Conservation (phyloP, 2,888 invertebrate genomes). For the Protodeltote pygarga region DNA sequence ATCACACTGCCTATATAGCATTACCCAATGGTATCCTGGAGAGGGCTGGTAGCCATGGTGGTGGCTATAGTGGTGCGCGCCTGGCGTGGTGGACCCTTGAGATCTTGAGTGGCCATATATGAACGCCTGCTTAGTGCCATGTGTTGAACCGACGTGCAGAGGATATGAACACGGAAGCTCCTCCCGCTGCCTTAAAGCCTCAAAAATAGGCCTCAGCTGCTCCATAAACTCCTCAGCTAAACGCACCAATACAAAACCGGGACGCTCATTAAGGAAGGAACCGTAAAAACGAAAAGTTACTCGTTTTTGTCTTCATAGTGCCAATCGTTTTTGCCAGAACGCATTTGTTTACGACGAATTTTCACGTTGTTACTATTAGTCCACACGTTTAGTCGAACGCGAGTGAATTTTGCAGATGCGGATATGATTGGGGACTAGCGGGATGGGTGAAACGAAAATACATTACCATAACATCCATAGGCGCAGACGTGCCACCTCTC, state of each 20-base stretch:
- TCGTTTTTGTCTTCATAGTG: constrained; percentile 79
- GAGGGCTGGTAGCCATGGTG: constrained; percentile 91
- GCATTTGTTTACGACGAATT: constrained; percentile 64
- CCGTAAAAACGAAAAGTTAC: constrained; percentile 60
- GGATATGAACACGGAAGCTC: constrained; percentile 97
- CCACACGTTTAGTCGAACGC: constrained; percentile 77
- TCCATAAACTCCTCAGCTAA: constrained; percentile 97
- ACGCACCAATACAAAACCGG: constrained; percentile 83
- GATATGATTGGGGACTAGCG: constrained; percentile 76
- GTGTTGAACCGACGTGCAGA: constrained; percentile 92
- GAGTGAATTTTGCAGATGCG: constrained; percentile 67
- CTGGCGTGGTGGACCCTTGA: constrained; percentile 88
- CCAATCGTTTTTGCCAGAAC: constrained; percentile 79
- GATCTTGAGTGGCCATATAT: constrained; percentile 88
- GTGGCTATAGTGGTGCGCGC: constrained; percentile 88
- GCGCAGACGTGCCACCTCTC: constrained; percentile 85
- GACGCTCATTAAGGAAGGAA: constrained; percentile 76
- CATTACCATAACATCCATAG: constrained; percentile 83
- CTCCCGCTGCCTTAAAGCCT: constrained; percentile 96
- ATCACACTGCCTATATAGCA: constrained; percentile 76
- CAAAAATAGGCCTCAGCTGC: constrained; percentile 98
- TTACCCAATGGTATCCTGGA: constrained; percentile 93
- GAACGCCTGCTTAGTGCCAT: constrained; percentile 88
- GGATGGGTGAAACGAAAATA: constrained; percentile 79
- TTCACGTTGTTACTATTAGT: constrained; percentile 76